Percentiles rank a stretch among this genome's conserved stretches.
phyloP scores from a whole-genome alignment of 2,113 vertebrate species.

The Sphyrna mokarran region DNA sequence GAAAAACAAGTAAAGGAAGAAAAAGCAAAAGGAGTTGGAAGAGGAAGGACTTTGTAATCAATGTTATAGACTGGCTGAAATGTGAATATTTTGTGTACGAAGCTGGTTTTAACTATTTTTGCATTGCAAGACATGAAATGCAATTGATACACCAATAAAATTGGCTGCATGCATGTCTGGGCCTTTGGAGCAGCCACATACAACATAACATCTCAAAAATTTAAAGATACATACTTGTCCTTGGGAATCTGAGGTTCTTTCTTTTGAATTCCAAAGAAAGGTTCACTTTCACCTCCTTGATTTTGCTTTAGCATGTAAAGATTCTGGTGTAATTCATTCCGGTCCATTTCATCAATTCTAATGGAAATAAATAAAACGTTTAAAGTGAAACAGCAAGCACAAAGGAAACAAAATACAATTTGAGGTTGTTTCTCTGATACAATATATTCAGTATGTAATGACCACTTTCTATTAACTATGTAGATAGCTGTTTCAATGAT shows the following conservation, averaged over 20 bases:
- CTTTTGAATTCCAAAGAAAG: conserved; percentile 26
- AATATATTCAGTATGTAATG: not conserved
- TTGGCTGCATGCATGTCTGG: not conserved
- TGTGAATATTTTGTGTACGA: not conserved
- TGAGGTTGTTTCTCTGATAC: not conserved
- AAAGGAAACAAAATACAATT: not conserved
- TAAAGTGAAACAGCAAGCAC: not conserved
- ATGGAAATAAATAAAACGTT: not conserved
- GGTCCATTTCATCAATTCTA: conserved; percentile 6
- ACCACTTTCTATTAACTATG: not conserved
- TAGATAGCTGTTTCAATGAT: not conserved
- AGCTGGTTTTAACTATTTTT: not conserved
- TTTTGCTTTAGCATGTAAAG: conserved; percentile 25
- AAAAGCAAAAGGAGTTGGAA: not conserved
- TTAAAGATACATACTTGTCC: conserved; percentile 46
- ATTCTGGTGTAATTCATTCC: not conserved
- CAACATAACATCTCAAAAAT: not conserved
- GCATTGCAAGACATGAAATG: not conserved
- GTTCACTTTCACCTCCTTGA: conserved; percentile 19
- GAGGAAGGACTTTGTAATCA: not conserved
- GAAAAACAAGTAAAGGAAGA: not conserved
- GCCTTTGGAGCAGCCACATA: not conserved
- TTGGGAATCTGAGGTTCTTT: not conserved
- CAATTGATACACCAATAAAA: not conserved
- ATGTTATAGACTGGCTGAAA: not conserved